A percentile compares a stretch with the other conserved stretches of the same genome.
phyloP scores from a whole-genome alignment of 2,888 invertebrate genomes.

The Pegoplata infirma region DNA sequence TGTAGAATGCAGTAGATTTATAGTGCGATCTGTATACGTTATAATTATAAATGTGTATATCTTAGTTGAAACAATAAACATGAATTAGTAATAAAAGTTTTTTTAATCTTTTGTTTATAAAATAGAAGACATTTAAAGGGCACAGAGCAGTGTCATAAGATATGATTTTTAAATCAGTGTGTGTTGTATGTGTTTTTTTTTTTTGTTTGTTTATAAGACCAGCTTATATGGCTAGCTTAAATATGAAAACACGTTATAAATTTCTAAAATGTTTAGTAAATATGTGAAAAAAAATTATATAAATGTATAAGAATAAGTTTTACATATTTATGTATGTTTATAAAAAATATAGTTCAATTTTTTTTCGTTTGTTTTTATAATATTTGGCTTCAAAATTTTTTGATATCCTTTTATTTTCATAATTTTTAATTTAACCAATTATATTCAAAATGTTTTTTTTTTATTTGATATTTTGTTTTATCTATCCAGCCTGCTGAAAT shows the following conservation, averaged over 20 bases:
- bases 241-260: constrained; percentile 10
- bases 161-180: background rate
- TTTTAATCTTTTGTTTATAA: background rate
- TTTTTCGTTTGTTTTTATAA: constrained; percentile 18
- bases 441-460: background rate
- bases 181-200: constrained; percentile 6
- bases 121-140: constrained; percentile 1
- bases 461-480: no score
- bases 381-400: constrained; percentile 16
- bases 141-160: background rate
- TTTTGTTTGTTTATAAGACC: constrained; percentile 77
- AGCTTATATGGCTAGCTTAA: constrained; percentile 75
- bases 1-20: no score
- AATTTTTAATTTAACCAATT: constrained; percentile 27
- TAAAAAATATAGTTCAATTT: background rate
- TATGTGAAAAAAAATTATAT: background rate
- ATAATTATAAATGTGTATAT: no score
- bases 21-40: no score
- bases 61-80: background rate
- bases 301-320: background rate
- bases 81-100: background rate
- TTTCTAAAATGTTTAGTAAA: background rate
- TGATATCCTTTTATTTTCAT: background rate
- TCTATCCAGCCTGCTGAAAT: constrained; percentile 75
- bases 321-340: background rate